These are phyloP conservation scores for Anabas testudineus DNA, from an alignment of 2,797 vertebrate species.

Conservation along the genomic window DNA sequence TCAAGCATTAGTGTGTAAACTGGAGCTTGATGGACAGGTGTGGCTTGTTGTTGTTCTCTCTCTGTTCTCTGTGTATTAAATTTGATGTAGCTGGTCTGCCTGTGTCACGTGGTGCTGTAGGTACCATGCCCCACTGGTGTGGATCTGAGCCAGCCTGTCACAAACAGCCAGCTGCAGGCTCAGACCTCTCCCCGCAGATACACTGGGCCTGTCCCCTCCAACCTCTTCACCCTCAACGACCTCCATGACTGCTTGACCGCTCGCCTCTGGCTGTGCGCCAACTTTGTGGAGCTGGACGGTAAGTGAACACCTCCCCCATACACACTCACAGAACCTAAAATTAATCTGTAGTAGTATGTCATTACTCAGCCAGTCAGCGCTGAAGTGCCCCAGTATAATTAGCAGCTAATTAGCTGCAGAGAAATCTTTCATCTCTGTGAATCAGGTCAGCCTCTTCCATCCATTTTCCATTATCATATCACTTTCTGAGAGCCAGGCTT, in stretches of 20 bases:
- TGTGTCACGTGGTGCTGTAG: slow-evolving; percentile 67
- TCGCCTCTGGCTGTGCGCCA: slow-evolving; percentile 84
- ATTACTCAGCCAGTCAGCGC: slow-evolving; percentile 73
- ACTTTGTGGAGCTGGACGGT: slow-evolving; percentile 83
- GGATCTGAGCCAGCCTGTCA: slow-evolving; percentile 63
- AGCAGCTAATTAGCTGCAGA: slow-evolving; percentile 87
- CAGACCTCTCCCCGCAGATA: slow-evolving; percentile 51
- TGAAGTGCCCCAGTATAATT: slow-evolving; percentile 85
- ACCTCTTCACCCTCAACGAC: slow-evolving; percentile 89
- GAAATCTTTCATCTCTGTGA: slow-evolving; percentile 88
- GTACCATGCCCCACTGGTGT: slow-evolving; percentile 80
- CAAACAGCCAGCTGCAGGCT: slow-evolving; percentile 63
- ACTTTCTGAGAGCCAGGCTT: slow-evolving; percentile 83
- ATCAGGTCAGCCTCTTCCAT: slow-evolving; percentile 86
- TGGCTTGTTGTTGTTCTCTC: too few species aligned
- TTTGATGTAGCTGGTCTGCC: not conserved
- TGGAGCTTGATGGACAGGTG: too few species aligned
- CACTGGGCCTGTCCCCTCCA: slow-evolving; percentile 81
- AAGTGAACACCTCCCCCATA: slow-evolving; percentile 33
- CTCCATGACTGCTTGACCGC: slow-evolving; percentile 84
- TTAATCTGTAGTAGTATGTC: slow-evolving; percentile 58
- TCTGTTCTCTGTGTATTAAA: too few species aligned
- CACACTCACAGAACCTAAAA: slow-evolving; percentile 37
- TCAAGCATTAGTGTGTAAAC: too few species aligned
- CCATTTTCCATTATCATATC: slow-evolving; percentile 87